phyloP scores from a whole-genome alignment of 2,113 vertebrate genomes.

The Apistogramma diplotaenia region DNA sequence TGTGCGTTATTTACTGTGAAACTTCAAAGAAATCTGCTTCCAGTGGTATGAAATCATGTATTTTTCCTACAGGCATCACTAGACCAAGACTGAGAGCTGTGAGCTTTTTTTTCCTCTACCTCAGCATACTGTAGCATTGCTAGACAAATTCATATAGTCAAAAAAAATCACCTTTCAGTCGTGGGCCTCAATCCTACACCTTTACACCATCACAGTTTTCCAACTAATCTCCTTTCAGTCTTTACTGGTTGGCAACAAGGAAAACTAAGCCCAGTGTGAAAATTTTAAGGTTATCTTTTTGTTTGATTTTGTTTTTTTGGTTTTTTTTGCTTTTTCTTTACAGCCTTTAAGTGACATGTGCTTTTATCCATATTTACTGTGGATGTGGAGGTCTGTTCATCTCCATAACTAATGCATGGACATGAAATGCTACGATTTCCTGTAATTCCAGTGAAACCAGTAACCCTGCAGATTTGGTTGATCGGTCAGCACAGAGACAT shows the following conservation, averaged over 20 bases:
- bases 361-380: background rate
- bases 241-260: background rate
- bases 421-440: background rate
- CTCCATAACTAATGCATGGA: background rate
- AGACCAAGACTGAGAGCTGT: background rate
- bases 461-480: background rate
- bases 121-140: conserved; percentile 7
- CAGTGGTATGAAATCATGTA: background rate
- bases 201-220: background rate
- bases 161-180: background rate
- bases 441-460: background rate
- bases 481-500: background rate
- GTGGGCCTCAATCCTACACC: background rate
- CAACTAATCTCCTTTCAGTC: background rate
- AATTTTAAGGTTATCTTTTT: background rate
- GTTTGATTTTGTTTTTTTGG: too few relatives aligned
- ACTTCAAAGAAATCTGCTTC: background rate
- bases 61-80: background rate
- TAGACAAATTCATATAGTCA: conserved; percentile 15
- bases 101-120: conserved; percentile 2
- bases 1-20: background rate
- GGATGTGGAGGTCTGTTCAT: background rate
- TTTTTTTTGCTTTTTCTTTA: background rate
- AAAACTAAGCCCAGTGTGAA: background rate
- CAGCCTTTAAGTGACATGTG: background rate